A percentile compares a stretch with the other conserved stretches of the same genome.
Conservation (phyloP, 2,888 invertebrate species). For the Antheraea assamensis region DNA sequence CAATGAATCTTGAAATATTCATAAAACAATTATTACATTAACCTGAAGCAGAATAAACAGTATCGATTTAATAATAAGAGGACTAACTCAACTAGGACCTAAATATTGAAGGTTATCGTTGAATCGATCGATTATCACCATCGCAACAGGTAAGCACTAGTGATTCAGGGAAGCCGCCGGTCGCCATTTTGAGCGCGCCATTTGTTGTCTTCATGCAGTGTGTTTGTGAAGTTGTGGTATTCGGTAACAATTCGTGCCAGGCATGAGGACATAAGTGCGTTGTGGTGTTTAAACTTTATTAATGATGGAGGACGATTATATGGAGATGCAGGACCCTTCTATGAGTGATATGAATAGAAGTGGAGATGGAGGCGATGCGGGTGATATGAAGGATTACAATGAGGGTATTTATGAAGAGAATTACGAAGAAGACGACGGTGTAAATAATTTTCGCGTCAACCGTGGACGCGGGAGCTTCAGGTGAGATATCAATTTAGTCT, state of each 20-base stretch:
- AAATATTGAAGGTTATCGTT: not conserved
- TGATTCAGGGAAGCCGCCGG: slow-evolving; percentile 38
- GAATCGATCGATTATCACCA: slow-evolving; percentile 23
- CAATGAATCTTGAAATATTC: not conserved
- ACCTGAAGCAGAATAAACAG: too few relatives aligned
- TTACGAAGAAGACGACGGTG: slow-evolving; percentile 69
- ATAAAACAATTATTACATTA: not conserved
- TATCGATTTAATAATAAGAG: not conserved
- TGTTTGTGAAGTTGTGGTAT: slow-evolving; percentile 27
- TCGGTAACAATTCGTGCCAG: slow-evolving; percentile 43
- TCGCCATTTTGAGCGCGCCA: slow-evolving; percentile 59
- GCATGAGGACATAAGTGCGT: slow-evolving; percentile 63
- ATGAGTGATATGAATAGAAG: slow-evolving; percentile 52
- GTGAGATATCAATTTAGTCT: slow-evolving; percentile 39
- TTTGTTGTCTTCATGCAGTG: slow-evolving; percentile 53
- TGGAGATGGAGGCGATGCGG: slow-evolving; percentile 48
- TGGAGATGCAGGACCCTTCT: slow-evolving; percentile 62
- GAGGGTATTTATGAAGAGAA: slow-evolving; percentile 59
- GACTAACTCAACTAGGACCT: not conserved
- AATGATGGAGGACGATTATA: slow-evolving; percentile 73
- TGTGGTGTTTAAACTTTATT: slow-evolving; percentile 38
- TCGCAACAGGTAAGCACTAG: slow-evolving; percentile 32
- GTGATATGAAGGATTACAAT: slow-evolving; percentile 66
- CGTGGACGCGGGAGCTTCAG: slow-evolving; percentile 73
- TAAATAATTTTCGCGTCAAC: slow-evolving; percentile 60